Conservation (phyloP, 2,797 vertebrate genomes). For the Threskiornis aethiopicus region DNA sequence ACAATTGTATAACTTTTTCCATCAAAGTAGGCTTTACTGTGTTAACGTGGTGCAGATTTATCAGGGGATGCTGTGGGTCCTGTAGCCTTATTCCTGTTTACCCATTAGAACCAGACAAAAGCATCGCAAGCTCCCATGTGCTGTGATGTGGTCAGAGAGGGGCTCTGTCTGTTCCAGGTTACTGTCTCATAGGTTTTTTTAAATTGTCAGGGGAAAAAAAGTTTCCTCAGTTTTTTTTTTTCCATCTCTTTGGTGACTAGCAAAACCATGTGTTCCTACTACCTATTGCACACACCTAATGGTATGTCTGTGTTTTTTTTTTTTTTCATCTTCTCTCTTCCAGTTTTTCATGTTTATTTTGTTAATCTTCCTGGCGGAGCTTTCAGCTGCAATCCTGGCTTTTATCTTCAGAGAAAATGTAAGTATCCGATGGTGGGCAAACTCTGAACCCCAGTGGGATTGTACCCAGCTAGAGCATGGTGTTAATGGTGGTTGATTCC, state of each 20-base stretch:
- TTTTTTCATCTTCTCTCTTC: conserved; percentile 1
- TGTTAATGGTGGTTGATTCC: background rate
- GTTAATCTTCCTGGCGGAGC: conserved; percentile 91
- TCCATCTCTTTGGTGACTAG: background rate
- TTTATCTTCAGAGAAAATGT: conserved; percentile 94
- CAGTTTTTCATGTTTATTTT: conserved; percentile 96
- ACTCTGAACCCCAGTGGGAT: background rate
- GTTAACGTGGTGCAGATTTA: background rate
- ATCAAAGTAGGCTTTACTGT: background rate
- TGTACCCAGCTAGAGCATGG: background rate
- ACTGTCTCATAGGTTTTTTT: background rate
- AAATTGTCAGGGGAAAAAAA: background rate
- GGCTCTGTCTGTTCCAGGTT: background rate
- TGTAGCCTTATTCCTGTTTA: background rate
- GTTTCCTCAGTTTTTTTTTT: background rate
- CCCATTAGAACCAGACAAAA: background rate
- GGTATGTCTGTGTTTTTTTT: background rate
- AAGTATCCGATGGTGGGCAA: conserved; percentile 58
- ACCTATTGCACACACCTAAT: background rate
- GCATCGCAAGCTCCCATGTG: background rate
- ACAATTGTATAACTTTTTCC: background rate
- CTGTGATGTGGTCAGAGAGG: background rate
- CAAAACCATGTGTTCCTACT: background rate
- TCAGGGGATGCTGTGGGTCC: fast-evolving
- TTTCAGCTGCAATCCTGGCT: conserved; percentile 90